Evolutionary conservation across 2,797 vertebrate genomes (phyloP), one percentile per base, ranked within the genome.

Genomic region (Schizopygopsis malacanthus): DNA sequence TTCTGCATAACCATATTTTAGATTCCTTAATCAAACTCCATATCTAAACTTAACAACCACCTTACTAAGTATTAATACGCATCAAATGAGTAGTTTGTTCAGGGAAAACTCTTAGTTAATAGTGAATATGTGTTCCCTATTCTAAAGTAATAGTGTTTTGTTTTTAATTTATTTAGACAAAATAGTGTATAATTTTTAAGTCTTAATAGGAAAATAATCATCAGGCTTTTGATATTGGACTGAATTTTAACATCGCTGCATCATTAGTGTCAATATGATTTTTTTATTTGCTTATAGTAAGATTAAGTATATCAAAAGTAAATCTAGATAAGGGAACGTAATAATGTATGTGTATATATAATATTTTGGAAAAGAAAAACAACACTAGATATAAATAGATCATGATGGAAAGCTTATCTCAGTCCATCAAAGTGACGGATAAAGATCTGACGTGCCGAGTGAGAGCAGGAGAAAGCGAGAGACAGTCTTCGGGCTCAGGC

Each of bases 341-440:
- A 56, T 22, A 4, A 18, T 52, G 25, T 75, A 37, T 54, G 33
- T 6, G 16, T 37, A 6, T 80, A 28, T 63, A 47, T 13, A 39
- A 59, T 41, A 56, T 72, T 54, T 56, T 72, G 22, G 15, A 28
- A 28, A 43, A 56, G 20, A 5, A 43, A 59, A 59, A 33, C 47
- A 43, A 56, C 5, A 6, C 39, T 56, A 15, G 52, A 59, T 61
- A 82, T 72, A 81, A 72, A 41, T 33, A 72, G 52, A 61, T 4
- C 1, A 5, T 43, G 69, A 71, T 59, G 69, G 79, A 71, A 82
- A 56, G 20, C 37, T 25, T 54, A 78, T 82, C 81, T 56, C 81
- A 12, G 52, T 72, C 22, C 37, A 6, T 52, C 67, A 70, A 82
- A 70, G 50, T 56, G 67, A 72, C 1, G 0, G 67, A 71, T 82